Evolutionary conservation across 2,888 invertebrate species (phyloP).

Genomic region (Atethmia centrago): DNA sequence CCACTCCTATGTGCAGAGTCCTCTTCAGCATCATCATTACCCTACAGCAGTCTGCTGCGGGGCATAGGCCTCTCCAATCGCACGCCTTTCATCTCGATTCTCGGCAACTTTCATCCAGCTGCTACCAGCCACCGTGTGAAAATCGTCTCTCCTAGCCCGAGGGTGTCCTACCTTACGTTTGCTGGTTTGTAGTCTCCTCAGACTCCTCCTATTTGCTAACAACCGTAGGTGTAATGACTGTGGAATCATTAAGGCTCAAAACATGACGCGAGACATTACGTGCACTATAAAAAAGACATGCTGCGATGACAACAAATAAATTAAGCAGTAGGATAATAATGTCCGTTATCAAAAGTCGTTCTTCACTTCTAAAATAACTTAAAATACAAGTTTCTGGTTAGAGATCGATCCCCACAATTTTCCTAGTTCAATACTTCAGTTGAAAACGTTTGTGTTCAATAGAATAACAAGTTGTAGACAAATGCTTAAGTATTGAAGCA

Average conservation of each 20-base stretch:
- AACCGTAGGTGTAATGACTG: not conserved
- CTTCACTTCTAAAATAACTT: not conserved
- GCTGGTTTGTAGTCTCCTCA: not conserved
- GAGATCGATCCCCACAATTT: not conserved
- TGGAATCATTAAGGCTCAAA: not conserved
- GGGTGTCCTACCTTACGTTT: not conserved
- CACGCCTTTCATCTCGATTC: not conserved
- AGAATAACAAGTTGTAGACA: slow-evolving; percentile 10
- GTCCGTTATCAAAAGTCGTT: not conserved
- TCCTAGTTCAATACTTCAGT: not conserved
- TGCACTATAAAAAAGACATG: not conserved
- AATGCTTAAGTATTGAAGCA: slow-evolving; percentile 1
- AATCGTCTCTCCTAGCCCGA: no score
- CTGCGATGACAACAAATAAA: not conserved
- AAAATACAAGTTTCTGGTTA: not conserved
- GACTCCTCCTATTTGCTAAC: not conserved
- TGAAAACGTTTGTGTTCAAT: slow-evolving; percentile 3
- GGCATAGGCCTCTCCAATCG: no score
- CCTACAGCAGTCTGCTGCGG: not conserved
- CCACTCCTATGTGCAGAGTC: not conserved
- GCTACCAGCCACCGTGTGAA: not conserved
- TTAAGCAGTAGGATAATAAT: not conserved
- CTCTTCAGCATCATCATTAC: not conserved
- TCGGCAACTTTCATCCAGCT: not conserved
- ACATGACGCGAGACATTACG: not conserved